Base-by-base conservation (phyloP, 2,888 invertebrate genomes). In the Trachelus troglodyta region DNA sequence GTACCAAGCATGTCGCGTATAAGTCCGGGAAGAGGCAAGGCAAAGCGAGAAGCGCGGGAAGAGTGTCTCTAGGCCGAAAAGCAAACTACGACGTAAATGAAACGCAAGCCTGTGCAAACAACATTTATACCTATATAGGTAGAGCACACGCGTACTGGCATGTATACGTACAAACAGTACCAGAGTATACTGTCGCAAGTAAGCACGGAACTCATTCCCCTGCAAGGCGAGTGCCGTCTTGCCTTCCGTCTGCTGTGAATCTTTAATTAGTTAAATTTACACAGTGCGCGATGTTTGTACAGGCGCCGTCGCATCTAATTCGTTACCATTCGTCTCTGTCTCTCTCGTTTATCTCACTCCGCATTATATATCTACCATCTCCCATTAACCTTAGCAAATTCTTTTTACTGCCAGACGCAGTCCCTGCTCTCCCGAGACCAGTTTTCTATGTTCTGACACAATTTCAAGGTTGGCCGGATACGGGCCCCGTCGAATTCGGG, bases 31-130 rank as follows among this genome's bases (percentile, higher is more conserved):
- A 56, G 71, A 34, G 71, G 71, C 31, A 34, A 56, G 56, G 56
- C 33, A 23, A 33, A 71, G 71, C 30, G 80, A 80, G 81, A 82
- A 77, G 77, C 78, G 37, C 69, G 76, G 78, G 82, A 79, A 83
- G 86, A 86, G 83, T 85, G 82, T 85, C 86, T 85, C 87, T 90
- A 91, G 90, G 90, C 90, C 86, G 88, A 90, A 91, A 83, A 87
- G 89, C 85, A 91, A 91, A 91, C 88, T 86, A 71, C 37, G 74
- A 78, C 79, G 79, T 79, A 81, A 84, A 85, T 80, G 80, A 83
- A 82, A 87, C 81, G 85, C 80, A 78, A 75, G 76, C 82, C 78
- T 81, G 84, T 76, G 82, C 83, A 87, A 88, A 88, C 85, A 88
- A 84, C 79, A 23, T 56, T 56, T 23, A 23, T 23, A 56, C 56